Evolutionary conservation across 1,140 invertebrate species (phyloP), one percentile per base, ranked within the genome.

Genomic region (Neodiprion virginianus): DNA sequence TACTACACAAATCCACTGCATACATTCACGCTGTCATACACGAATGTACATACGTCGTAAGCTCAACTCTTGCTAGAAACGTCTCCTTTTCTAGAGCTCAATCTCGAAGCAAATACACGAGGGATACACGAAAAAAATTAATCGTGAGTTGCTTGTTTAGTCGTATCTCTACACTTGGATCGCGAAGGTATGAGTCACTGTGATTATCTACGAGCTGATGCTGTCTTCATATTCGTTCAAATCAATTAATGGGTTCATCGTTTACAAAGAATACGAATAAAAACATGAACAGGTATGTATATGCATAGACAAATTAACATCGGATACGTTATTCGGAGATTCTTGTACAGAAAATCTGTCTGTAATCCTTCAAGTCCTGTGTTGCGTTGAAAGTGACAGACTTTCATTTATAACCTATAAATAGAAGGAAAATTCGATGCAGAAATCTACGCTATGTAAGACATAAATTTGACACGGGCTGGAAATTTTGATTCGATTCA

Each of bases 271-370:
- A 81, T 73, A 76, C 73, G n/a, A 75, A 50, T 28, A 70, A 53
- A 68, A 83, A 80, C 17, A 85, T 85, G 83, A 81, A 80, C 40
- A 81, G 74, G 84, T 86, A 80, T 75, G 66, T 70, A 72, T 70
- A 72, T 53, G 61, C 7, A 65, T 40, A 40, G 28, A 40, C 28
- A 40, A 2, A 40, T 40, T 5, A 1, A 40, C 5, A 40, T 40
- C 28, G 28, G 28, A 40, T 40, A 40, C 5, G 28, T 40, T 40
- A 40, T 40, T 1, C 28, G 5, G 28, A 40, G 28, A 40, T 40
- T 40, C 2, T 40, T 40, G 1, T 40, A 5, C 28, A 5, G 28
- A 40, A 40, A 40, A 40, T 40, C 28, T 40, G 5, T 3, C 28
- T 40, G 28, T 40, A 3, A 40, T 40, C 28, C 2, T 65, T 65